Evolutionary conservation across 1,140 invertebrate genomes (phyloP).

Genomic region (Caenorhabditis tropicalis): DNA sequence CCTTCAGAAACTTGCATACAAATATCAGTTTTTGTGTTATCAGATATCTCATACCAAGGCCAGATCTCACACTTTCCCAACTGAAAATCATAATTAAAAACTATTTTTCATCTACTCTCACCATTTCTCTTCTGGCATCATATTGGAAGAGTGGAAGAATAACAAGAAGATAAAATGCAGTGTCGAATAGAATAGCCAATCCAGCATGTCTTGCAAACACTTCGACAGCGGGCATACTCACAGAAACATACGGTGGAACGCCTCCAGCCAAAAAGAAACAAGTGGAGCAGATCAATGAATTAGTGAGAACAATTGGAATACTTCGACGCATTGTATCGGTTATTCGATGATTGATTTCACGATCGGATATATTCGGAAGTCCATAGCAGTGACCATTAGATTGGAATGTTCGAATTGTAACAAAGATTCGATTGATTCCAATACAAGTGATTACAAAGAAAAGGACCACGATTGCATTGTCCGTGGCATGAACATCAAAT

Average conservation of each 20-base stretch:
- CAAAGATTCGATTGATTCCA: conserved; percentile 95
- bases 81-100: not conserved
- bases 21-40: not conserved
- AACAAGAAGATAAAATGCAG: not conserved
- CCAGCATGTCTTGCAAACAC: conserved; percentile 33
- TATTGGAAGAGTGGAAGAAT: conserved; percentile 14
- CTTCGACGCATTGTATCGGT: not conserved
- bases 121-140: conserved; percentile 17
- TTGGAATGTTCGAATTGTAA: conserved; percentile 77
- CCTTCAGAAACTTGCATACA: not conserved
- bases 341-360: conserved; percentile 7
- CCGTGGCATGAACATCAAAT: conserved; percentile 80
- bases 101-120: not conserved
- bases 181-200: conserved; percentile 17
- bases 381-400: conserved; percentile 5
- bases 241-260: conserved; percentile 14
- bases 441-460: conserved; percentile 90
- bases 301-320: conserved; percentile 40
- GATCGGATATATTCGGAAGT: not conserved
- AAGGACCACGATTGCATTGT: conserved; percentile 90
- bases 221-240: conserved; percentile 14
- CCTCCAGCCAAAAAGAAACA: conserved; percentile 34
- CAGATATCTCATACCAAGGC: not conserved
- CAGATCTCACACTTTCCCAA: conserved; percentile 7
- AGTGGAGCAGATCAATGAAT: conserved; percentile 80